phyloP scores from a whole-genome alignment of 92 coral and sea anemone species.

The Heteractis magnifica region DNA sequence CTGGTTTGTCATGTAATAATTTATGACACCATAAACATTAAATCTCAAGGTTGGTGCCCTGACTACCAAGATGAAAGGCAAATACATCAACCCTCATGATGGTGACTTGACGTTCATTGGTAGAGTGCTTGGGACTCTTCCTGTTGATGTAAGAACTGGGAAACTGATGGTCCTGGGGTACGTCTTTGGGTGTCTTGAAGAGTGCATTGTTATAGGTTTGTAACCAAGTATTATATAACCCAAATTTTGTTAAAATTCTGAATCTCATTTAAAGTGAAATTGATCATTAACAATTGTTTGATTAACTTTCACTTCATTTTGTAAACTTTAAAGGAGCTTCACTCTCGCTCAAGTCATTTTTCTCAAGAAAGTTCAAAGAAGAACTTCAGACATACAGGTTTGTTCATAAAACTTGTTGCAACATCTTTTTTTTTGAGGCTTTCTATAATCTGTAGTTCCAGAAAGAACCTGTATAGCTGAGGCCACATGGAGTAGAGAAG shows the following conservation, averaged over 20 bases:
- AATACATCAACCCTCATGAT: constrained; percentile 82
- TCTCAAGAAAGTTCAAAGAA: constrained; percentile 69
- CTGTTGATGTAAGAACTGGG: constrained; percentile 89
- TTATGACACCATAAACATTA: not conserved
- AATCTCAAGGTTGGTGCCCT: constrained; percentile 83
- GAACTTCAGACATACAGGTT: constrained; percentile 87
- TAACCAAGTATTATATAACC: not conserved
- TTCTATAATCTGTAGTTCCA: not conserved
- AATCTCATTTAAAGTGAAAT: not conserved
- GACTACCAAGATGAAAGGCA: constrained; percentile 75
- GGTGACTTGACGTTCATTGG: constrained; percentile 97
- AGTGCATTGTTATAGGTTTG: constrained; percentile 91
- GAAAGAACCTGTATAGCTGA: too few relatives aligned
- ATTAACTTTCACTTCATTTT: not conserved
- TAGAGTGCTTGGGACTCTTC: constrained; percentile 80
- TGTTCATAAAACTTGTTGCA: not conserved
- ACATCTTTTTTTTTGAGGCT: not conserved
- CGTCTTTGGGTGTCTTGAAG: constrained; percentile 96
- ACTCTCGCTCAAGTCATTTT: constrained; percentile 80
- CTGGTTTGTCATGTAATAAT: not conserved
- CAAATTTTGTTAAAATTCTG: not conserved
- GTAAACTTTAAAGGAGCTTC: constrained; percentile 67
- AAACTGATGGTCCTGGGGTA: constrained; percentile 85
- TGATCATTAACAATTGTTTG: not conserved
- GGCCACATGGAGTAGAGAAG: too few relatives aligned